phyloP scores from a whole-genome alignment of 2,888 invertebrate genomes.

The Escarpia spicata region DNA sequence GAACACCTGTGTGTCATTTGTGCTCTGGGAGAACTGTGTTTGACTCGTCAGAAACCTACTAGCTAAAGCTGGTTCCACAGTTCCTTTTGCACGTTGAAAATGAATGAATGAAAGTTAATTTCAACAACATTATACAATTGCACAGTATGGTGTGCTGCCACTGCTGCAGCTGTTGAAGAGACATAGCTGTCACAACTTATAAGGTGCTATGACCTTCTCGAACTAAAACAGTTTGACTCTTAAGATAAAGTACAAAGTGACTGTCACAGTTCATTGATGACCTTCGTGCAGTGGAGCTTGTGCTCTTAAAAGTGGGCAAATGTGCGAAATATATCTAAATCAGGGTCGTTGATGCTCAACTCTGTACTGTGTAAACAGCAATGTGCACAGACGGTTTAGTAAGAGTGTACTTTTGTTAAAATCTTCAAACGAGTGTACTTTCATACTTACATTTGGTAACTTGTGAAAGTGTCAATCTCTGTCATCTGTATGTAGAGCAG shows the following conservation, averaged over 20 bases:
- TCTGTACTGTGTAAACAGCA: background rate
- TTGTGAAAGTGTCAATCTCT: background rate
- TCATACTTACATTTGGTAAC: background rate
- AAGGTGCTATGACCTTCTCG: too few relatives aligned
- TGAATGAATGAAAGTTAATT: too few relatives aligned
- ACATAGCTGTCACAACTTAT: too few relatives aligned
- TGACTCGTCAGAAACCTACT: background rate
- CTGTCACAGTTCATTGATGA: too few relatives aligned
- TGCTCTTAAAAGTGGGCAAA: too few relatives aligned
- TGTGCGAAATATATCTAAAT: background rate
- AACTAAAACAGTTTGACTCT: too few relatives aligned
- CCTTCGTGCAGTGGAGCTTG: too few relatives aligned
- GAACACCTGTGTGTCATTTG: background rate
- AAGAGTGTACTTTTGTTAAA: background rate
- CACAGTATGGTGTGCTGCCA: too few relatives aligned
- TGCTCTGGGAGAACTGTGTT: background rate
- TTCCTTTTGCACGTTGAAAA: background rate
- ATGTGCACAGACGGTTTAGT: background rate
- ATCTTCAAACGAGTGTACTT: background rate
- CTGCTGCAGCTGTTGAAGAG: too few relatives aligned
- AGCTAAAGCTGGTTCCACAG: background rate
- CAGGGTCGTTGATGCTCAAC: background rate
- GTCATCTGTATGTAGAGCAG: background rate
- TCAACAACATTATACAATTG: too few relatives aligned
- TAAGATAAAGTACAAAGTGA: too few relatives aligned